Evolutionary conservation across 2,888 invertebrate genomes (phyloP), one percentile per base, ranked within the genome.

Genomic region (Oasisia sp.): DNA sequence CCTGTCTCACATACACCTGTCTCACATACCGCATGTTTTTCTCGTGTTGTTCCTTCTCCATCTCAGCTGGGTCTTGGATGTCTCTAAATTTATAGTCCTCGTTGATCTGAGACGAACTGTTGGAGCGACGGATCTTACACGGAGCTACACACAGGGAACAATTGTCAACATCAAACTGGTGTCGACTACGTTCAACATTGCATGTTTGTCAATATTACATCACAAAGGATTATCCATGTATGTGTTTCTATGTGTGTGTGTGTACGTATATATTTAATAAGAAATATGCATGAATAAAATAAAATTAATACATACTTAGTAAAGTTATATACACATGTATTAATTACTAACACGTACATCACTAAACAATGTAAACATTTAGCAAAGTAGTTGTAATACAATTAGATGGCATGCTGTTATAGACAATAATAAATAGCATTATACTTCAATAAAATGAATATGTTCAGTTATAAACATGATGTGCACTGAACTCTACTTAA

Each of bases 101-200:
- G 93, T 98, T 97, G 0, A 98, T 98, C 95, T 98, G 98, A 0
- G 98, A 98, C 97, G 98, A 98, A 0, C 98, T 98, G 96, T 98
- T 98, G 92, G 93, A 93, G 0, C 93, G 92, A 45, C 91, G 90
- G 89, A 94, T 91, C 92, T 93, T 92, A 19, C 92, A 74, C 89
- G 93, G 92, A 50, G 93, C 94, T 94, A 74, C 27, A 19, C 19
- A 74, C 19, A n/a, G 5, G 27, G 91, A n/a, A 12, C 27, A 32
- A 14, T 45, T 91, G 32, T 45, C 32, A 19, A 14, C 12, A 32
- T 45, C 14, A 74, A 32, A 74, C 27, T 27, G 19, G 14, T 74
- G 74, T 74, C 74, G 27, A 19, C 27, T 74, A 27, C 27, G 74
- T 27, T 74, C 74, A 74, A 74, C 74, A 74, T 74, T 27, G 27